Evolutionary conservation across 1,140 invertebrate genomes (phyloP), one percentile per base, ranked within the genome.

Genomic region (Lasaia peninsularis): DNA sequence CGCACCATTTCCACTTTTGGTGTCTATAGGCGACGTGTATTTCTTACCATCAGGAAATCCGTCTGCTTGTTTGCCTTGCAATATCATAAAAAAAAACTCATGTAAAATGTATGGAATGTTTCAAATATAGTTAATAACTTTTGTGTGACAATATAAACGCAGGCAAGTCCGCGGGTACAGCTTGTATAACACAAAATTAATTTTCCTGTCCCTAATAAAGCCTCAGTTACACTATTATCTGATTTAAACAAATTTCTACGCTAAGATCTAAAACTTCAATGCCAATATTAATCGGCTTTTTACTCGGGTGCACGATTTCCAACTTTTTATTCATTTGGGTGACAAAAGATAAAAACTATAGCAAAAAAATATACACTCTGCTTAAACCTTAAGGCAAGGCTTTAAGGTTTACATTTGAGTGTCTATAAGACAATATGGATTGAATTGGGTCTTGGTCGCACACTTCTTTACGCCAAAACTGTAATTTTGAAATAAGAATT

Each of bases 231-330:
- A 48, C 16, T 10, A 75, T 78, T 79, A 75, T 71, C 69, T 67
- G 72, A 74, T 67, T 66, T 69, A 57, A 80, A 69, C 62, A 52
- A 80, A 81, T 83, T 84, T 80, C 65, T 65, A 79, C 78, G 83
- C 71, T 64, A 70, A 77, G 74, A 80, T 83, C 78, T 62, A 63
- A 44, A 68, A 49, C 63, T 60, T 62, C 78, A 86, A 86, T 86
- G 80, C 74, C 81, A 82, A 65, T 83, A 86, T 78, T 80, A 81
- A 83, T 80, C 75, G 80, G 71, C 78, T 83, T 84, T 84, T 76
- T 69, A 70, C 73, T 71, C 62, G 56, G 60, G 60, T 74, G 66
- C 81, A 87, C 84, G 84, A 87, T 87, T 84, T 87, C 80, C 33
- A 83, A 80, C 69, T 81, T 87, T 85, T 87, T 80, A 65, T 62